Conservation (phyloP, 2,113 vertebrate species). For the Vulpes lagopus region DNA sequence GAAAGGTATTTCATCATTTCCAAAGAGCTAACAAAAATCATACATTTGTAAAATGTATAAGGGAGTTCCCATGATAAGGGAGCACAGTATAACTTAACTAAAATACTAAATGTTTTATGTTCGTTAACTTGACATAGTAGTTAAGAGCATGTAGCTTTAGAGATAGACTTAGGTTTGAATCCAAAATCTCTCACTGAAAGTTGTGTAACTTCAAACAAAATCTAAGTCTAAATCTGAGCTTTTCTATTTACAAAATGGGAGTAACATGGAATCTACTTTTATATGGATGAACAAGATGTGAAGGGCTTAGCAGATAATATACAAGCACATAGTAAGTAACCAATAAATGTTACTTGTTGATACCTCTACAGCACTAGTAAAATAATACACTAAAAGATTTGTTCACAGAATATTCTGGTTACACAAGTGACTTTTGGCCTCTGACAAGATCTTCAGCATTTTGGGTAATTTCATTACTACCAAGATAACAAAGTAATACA, state of each 20-base stretch:
- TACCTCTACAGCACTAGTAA: neutral
- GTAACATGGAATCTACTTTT: neutral
- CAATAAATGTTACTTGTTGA: neutral
- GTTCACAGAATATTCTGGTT: neutral
- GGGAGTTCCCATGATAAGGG: neutral
- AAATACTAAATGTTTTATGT: slow-evolving; percentile 20
- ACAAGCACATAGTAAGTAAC: neutral
- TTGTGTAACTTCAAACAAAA: neutral
- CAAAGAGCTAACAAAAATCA: neutral
- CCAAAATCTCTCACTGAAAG: neutral
- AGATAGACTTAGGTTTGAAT: neutral
- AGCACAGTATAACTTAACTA: neutral
- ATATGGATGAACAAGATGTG: neutral
- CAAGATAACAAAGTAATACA: neutral
- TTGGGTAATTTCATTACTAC: slow-evolving; percentile 9
- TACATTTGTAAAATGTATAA: neutral
- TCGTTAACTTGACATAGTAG: neutral
- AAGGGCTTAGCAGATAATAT: neutral
- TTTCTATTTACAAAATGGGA: neutral
- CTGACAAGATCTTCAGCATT: neutral
- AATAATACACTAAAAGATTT: slow-evolving; percentile 25
- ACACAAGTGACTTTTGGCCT: neutral
- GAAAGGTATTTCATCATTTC: slow-evolving; percentile 11
- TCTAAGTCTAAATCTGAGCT: neutral
- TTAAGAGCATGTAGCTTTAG: neutral